Evolutionary conservation across 2,797 vertebrate genomes (phyloP).

Genomic region (Kryptopterus vitreolus): DNA sequence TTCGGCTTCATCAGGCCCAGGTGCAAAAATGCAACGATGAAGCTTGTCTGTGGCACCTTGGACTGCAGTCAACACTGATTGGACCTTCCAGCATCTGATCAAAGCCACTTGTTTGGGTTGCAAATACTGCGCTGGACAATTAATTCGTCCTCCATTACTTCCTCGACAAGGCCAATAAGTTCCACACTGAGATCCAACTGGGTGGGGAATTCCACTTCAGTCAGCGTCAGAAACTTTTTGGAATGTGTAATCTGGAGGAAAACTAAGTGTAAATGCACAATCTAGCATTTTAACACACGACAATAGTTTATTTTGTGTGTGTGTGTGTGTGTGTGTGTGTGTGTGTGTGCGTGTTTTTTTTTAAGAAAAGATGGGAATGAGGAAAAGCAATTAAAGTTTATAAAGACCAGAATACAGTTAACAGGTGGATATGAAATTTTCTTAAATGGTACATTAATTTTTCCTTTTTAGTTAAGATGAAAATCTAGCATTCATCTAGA

Average conservation of each 20-base stretch:
- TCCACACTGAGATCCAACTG: neutral
- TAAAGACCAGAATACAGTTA: neutral
- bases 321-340: neutral
- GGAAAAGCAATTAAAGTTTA: neutral
- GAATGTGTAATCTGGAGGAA: neutral
- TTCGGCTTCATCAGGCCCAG: slow-evolving; percentile 85
- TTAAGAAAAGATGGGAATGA: no score
- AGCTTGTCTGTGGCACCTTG: slow-evolving; percentile 64
- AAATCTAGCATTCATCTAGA: neutral
- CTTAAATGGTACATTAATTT: neutral
- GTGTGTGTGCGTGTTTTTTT: neutral
- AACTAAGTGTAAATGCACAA: neutral
- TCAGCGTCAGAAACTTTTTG: neutral
- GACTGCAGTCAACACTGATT: slow-evolving; percentile 63
- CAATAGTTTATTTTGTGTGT: neutral
- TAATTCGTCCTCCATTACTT: slow-evolving; percentile 65
- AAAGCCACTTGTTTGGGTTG: slow-evolving; percentile 63
- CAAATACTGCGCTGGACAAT: slow-evolving; percentile 67
- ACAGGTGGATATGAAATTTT: neutral
- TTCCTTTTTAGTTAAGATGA: neutral
- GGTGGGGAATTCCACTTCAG: neutral
- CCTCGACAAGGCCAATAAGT: slow-evolving; percentile 53
- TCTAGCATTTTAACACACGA: neutral
- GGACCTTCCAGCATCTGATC: slow-evolving; percentile 58
- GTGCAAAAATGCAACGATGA: slow-evolving; percentile 77